Base-by-base conservation (phyloP, 2,113 vertebrate genomes). In the Anthoscopus minutus region DNA sequence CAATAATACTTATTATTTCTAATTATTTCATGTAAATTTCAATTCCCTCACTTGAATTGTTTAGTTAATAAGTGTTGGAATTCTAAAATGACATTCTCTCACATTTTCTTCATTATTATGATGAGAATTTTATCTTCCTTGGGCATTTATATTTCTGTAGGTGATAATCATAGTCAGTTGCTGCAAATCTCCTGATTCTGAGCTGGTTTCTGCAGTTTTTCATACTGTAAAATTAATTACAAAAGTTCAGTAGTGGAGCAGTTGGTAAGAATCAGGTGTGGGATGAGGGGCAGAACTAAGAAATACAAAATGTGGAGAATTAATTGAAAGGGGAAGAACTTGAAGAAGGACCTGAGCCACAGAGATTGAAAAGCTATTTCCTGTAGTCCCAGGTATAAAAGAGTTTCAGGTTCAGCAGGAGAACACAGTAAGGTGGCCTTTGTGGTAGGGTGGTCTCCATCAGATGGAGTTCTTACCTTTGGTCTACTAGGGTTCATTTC, bases 11-110 rank as follows among this genome's bases (percentile, higher is more conserved):
- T 95, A 94, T 60, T 96, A 84, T 96, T 94, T 97, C 81, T 97
- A 97, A 97, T 97, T 97, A 97, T 97, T 97, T 91, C 57, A 94
- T 89, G 57, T 96, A 96, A 96, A 97, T 97, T 97, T 97, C 64
- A 37, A 81, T 92, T 96, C 70, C 48, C 80, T 21, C 69, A 88
- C 78, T 97, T 94, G 73, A 69, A 96, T 88, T 95, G 93, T 97
- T 97, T 97, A 91, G 91, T 91, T 97, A 97, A 95, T 96, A 95
- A 90, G 89, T 92, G 74, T 79, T 94, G 65, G 91, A 96, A 93
- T 96, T 96, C 96, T 83, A 96, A 97, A 97, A 96, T 92, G 58
- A 73, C 89, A 50, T 91, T 95, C 92, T 93, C 62, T 90, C 72
- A 85, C 85, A 83, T 95, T 97, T 97, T 87, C 44, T 96, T 95